Evolutionary conservation across 1,140 invertebrate species (phyloP), one percentile per base, ranked within the genome.

Genomic region (Bombus pyrosoma): DNA sequence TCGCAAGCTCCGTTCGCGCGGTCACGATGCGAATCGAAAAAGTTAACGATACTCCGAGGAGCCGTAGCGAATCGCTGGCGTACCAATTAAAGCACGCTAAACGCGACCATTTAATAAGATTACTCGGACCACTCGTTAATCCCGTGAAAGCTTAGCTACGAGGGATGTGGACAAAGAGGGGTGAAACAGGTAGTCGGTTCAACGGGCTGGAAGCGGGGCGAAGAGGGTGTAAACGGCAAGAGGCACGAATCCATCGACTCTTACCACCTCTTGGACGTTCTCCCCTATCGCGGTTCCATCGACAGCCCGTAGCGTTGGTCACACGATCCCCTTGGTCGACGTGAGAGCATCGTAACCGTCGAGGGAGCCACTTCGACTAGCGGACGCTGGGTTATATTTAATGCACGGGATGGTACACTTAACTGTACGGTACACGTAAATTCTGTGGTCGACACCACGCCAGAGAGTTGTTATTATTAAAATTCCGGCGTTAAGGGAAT

Each of bases 151-250:
- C 43, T 84, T 59, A 47, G 66, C 53, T 34, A 39, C 75, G 32
- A 13, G 53, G 62, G 18, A n/a, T 22, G 39, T 68, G 64, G 39
- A 80, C 75, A 80, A 72, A 79, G 75, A 59, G 47, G 66, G n/a
- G n/a, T 37, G 47, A 69, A 80, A 62, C 66, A 80, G 76, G 83
- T 85, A 85, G 76, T 47, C 53, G 68, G 68, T 72, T 85, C 76
- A 85, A 85, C 68, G 83, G 53, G 64, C 53, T 72, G 83, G 76
- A 85, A 85, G 39, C 18, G 32, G 77, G 39, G 66, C 37, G 57
- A 22, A 66, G 75, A n/a, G 9, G 57, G 83, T 85, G 83, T 80
- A 80, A 80, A 80, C 76, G 83, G 76, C 83, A 85, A 80, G 83
- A 80, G 76, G 53, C 83, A 59, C 18, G 37, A 28, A 71, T 62